Evolutionary conservation across 2,113 vertebrate species (phyloP), one percentile per base, ranked within the genome.

Genomic region (Nesoenas mayeri): DNA sequence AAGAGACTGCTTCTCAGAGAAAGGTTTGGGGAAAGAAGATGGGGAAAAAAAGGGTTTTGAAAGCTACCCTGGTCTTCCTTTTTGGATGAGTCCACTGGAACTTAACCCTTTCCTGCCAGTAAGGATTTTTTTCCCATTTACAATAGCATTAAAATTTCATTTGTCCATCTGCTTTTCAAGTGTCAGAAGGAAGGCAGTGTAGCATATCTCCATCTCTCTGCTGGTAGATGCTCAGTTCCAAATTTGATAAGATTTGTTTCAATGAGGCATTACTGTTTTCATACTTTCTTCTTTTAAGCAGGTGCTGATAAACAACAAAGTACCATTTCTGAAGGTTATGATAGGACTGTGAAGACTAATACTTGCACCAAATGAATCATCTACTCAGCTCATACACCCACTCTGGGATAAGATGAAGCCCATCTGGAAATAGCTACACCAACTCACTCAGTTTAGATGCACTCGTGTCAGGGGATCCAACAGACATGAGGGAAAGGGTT

Each of bases 361-460:
- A 82, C 85, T 78, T 89, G 66, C 48, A 87, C 81, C 56, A 61
- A 79, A 79, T 87, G 84, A 95, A 94, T 96, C 78, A 95, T 84
- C 48, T 0, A 0, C 1, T 2, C 53, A 71, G 38, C 17, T 93
- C 78, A 64, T 67, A 64, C 61, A 85, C 66, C 40, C 74, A 74
- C 60, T 47, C 42, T 84, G 56, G 44, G 42, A 74, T 78, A 51
- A 94, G 77, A 78, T 44, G 84, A 78, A 94, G n/a, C 47, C 84
- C 89, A 62, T 89, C 72, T 94, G 83, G 72, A 94, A 89, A 91
- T 10, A 92, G 60, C 77, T 95, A 29, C 36, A 71, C 38, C 83
- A 65, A 31, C 72, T 94, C 66, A 42, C 42, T 90, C 72, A n/a
- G 64, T 78, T 57, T 78, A 64, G 36, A 86, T 94, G 31, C 15